Evolutionary conservation across 2,797 vertebrate species (phyloP), one percentile per base, ranked within the genome.

Genomic region (Chaetophractus vellerosus): DNA sequence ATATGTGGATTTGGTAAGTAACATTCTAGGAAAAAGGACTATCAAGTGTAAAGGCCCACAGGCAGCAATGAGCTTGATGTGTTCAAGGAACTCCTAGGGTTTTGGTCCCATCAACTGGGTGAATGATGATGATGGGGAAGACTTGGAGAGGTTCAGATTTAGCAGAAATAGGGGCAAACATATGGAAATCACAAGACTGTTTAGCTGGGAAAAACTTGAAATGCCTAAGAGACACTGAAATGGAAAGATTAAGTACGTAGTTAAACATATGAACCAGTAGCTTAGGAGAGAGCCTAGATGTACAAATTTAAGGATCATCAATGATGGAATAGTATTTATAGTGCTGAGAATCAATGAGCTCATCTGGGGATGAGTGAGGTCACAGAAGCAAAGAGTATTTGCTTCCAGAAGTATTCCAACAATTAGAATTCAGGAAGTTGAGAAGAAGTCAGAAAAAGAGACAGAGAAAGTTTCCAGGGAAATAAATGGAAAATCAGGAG

Each of bases 131-230:
- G 31, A 59, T 33, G 28, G 36, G 55, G 21, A 85, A 84, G 41
- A 64, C 21, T 1, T 81, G 66, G 55, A 93, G 16, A 76, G 23
- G 36, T 7, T 1, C 5, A 24, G 8, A 75, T 64, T 31, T 33
- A 36, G 63, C 18, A 82, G 74, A 90, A 89, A 91, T 50, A 5
- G 36, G 8, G 12, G 57, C 4, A 31, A 28, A 59, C 41, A 59
- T 52, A 24, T 74, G 23, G 59, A 90, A 93, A 64, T 15, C 41
- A 75, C 55, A 28, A 72, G 21, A 31, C 48, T 75, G 50, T 33
- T 85, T 57, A 93, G 38, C 23, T 52, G 55, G 79, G 38, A 92
- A 72, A 63, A 63, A 87, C 83, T 2, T 78, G 64, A 96, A 92
- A 94, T 90, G 75, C 63, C 41, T 86, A 92, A 86, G 9, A 93